A percentile compares a stretch with the other conserved stretches of the same genome.
Evolutionary conservation across 2,797 vertebrate genomes (phyloP).

Genomic region (Tiaroga cobitis): DNA sequence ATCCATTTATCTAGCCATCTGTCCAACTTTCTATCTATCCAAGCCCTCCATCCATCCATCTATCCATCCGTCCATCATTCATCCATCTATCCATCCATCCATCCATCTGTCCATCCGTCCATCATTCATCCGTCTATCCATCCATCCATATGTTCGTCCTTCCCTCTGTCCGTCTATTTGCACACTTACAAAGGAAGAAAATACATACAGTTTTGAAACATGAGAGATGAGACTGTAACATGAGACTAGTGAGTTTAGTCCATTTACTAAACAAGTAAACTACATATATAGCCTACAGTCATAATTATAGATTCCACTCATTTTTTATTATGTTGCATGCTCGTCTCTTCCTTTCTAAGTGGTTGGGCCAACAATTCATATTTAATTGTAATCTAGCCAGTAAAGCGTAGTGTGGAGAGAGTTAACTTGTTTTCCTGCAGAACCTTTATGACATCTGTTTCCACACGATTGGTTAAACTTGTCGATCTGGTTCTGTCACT

Average conservation of each 20-base stretch:
- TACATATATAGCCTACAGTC: no score
- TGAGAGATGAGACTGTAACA: background rate
- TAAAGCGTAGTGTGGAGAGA: background rate
- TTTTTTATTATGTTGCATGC: background rate
- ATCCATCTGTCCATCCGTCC: rapidly evolving
- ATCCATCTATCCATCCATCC: rapidly evolving
- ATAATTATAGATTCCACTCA: background rate
- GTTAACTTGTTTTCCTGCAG: background rate
- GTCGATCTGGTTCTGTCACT: slow-evolving; percentile 25
- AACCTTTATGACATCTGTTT: background rate
- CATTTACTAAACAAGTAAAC: background rate
- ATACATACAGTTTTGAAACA: background rate
- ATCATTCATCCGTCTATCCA: rapidly evolving
- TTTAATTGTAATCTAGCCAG: background rate
- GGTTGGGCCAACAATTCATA: no score
- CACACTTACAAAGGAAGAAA: background rate
- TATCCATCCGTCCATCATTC: background rate
- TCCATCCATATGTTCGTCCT: background rate
- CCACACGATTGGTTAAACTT: slow-evolving; percentile 7
- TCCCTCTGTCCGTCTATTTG: background rate
- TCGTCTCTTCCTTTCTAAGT: background rate
- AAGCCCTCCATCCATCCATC: background rate
- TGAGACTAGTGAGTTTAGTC: background rate
- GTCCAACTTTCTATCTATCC: no score
- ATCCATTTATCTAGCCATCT: no score